Evolutionary conservation across 1,140 invertebrate genomes (phyloP), one percentile per base, ranked within the genome.

Genomic region (Drosophila funebris): DNA sequence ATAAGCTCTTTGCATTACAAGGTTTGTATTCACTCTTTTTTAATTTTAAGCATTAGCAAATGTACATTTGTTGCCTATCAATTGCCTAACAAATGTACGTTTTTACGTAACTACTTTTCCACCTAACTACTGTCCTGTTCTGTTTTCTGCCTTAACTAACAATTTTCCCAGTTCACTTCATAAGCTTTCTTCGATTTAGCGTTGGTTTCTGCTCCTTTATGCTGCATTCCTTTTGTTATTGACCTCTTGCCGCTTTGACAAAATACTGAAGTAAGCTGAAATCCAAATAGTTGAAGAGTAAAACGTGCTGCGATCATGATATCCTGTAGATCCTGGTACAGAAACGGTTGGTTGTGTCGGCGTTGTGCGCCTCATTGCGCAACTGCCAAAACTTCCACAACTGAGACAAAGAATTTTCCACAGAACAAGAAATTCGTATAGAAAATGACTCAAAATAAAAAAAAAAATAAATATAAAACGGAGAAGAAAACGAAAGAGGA

Each of bases 371-470:
- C 52, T 78, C 72, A 88, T 87, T 88, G 76, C 83, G 83, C 83
- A 87, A 87, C 78, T 88, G 83, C 78, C 83, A 88, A 88, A 87
- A 70, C 73, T 76, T 50, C 74, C 83, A 88, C 83, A 87, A 70
- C 73, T 76, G 56, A 70, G 75, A 66, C 54, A 63, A 53, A 57
- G 50, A 54, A 53, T 76, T 87, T 82, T 88, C 64, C 75, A 68
- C 48, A 87, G 48, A 73, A 77, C 66, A 44, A 54, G 41, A 60
- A 81, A 78, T 71, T 74, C 62, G 52, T 56, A 39, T 52, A 69
- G 70, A 82, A 85, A 82, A 88, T 68, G 58, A 41, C 37, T 39
- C 27, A 50, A 50, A 50, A 50, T 43, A 80, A 70, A 74, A 77
- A 68, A 31, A 58, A 70, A 60, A 22, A 3, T 31, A 37, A 63